A percentile compares a stretch with the other conserved stretches of the same genome.
Conservation (phyloP, 1,140 invertebrate species). For the Hetaerina americana region DNA sequence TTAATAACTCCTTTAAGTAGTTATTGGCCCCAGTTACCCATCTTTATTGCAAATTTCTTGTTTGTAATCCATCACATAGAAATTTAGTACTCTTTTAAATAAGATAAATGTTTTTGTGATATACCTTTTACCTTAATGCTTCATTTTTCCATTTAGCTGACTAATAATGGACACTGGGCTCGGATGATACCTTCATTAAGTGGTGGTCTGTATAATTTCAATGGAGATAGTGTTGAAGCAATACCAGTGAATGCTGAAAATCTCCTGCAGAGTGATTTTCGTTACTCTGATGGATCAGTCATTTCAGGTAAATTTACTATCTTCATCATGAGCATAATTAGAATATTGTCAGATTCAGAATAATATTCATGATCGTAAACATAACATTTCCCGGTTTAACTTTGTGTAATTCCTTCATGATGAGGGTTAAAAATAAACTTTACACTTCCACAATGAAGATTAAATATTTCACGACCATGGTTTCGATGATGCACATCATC, state of each 20-base stretch:
- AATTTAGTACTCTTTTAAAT: not conserved
- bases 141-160: conserved; percentile 44
- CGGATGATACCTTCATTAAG: conserved; percentile 81
- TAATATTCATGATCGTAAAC: too few species aligned
- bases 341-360: not conserved
- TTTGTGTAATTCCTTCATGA: too few species aligned
- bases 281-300: conserved; percentile 70
- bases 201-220: conserved; percentile 80
- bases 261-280: conserved; percentile 61
- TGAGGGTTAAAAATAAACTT: too few species aligned
- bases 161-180: conserved; percentile 70
- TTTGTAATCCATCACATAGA: not conserved
- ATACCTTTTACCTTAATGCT: conserved; percentile 2
- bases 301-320: conserved; percentile 54
- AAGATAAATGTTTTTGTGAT: not conserved
- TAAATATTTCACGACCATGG: too few species aligned
- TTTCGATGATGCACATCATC: too few species aligned
- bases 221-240: conserved; percentile 74
- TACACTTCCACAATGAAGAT: too few species aligned
- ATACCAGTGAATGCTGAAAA: conserved; percentile 74
- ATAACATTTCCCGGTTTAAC: too few species aligned
- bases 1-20: too few species aligned
- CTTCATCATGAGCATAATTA: not conserved
- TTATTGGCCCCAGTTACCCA: too few species aligned
- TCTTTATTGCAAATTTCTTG: conserved; percentile 2